These are phyloP conservation scores for Hesperia comma DNA, from an alignment of 2,888 invertebrate species.

Conservation along the genomic window DNA sequence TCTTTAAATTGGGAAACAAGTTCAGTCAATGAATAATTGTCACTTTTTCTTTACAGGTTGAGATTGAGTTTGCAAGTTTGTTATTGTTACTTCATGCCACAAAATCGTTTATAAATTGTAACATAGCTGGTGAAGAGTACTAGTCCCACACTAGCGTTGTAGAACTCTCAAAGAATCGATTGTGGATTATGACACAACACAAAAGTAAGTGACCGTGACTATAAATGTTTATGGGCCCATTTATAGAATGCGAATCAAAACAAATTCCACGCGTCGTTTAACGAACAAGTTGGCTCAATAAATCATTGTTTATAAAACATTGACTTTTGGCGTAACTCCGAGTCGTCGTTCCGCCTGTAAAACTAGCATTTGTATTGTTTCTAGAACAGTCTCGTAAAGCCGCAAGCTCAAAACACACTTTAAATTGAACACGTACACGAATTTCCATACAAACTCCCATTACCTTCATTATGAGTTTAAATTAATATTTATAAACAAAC, in stretches of 20 bases:
- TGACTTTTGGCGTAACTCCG: slow-evolving; percentile 33
- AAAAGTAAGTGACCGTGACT: slow-evolving; percentile 3
- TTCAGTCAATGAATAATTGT: background rate
- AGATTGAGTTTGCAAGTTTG: no score
- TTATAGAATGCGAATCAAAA: slow-evolving; percentile 26
- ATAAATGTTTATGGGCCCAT: slow-evolving; percentile 12
- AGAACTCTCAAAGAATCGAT: no score
- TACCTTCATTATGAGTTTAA: background rate
- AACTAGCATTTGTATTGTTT: slow-evolving; percentile 30
- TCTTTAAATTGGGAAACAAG: background rate
- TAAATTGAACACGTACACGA: slow-evolving; percentile 2
- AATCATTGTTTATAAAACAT: slow-evolving; percentile 37
- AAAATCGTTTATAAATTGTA: background rate
- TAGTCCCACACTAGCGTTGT: no score
- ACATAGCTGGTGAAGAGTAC: background rate
- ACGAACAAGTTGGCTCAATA: slow-evolving; percentile 31
- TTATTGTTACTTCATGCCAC: no score
- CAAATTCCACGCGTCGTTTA: slow-evolving; percentile 21
- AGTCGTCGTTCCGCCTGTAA: slow-evolving; percentile 24
- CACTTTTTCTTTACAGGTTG: background rate
- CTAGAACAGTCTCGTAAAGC: slow-evolving; percentile 27
- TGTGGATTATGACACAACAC: background rate
- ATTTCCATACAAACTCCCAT: slow-evolving; percentile 22
- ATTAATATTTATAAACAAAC: background rate
- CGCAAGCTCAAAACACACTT: slow-evolving; percentile 21